These are phyloP conservation scores for Chamaea fasciata DNA, from an alignment of 2,113 vertebrate species.

Conservation along the genomic window DNA sequence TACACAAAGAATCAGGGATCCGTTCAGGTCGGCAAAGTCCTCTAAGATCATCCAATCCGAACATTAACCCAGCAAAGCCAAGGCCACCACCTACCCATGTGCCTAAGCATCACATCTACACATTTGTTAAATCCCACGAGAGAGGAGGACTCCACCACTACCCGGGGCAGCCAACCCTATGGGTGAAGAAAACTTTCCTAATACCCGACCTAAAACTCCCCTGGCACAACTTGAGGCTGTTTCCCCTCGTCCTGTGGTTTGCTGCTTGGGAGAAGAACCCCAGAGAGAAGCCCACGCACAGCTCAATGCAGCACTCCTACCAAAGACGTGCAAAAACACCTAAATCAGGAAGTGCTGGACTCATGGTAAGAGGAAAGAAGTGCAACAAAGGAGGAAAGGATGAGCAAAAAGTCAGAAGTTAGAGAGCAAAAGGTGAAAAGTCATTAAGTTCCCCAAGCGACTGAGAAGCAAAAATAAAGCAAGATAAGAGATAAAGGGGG, in stretches of 20 bases:
- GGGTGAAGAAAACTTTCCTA: neutral
- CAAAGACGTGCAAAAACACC: fast-evolving
- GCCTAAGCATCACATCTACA: neutral
- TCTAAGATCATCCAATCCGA: neutral
- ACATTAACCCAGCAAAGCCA: neutral
- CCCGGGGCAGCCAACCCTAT: neutral
- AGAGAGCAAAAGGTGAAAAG: neutral
- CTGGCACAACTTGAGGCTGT: neutral
- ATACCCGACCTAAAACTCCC: neutral
- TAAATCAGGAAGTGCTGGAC: neutral
- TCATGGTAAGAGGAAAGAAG: neutral
- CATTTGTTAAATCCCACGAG: neutral
- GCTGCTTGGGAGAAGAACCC: neutral
- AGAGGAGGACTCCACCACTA: neutral
- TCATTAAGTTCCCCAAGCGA: neutral
- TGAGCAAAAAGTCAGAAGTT: neutral
- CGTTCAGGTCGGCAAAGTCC: neutral
- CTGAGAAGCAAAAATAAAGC: neutral
- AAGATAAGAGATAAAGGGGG: neutral
- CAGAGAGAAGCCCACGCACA: neutral
- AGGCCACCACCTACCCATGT: neutral
- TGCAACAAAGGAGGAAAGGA: neutral
- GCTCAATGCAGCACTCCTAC: neutral
- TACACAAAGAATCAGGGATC: neutral
- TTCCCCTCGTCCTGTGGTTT: neutral